Conservation (phyloP, 1,140 invertebrate genomes). For the Trichonephila clavipes region DNA sequence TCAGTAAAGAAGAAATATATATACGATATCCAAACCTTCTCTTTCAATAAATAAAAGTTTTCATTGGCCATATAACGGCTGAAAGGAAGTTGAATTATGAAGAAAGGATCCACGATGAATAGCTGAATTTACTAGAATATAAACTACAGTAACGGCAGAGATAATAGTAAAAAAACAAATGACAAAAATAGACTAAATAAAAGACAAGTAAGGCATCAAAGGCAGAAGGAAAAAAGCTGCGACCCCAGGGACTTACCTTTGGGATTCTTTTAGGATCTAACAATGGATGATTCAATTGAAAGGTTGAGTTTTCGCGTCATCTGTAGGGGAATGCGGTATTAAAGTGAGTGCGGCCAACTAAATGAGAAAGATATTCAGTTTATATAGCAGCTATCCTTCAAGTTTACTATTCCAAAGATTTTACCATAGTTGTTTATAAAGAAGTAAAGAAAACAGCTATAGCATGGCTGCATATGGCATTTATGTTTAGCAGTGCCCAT, state of each 20-base stretch:
- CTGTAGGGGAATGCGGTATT: slow-evolving; percentile 48
- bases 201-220: slow-evolving; percentile 59
- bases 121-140: slow-evolving; percentile 40
- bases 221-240: slow-evolving; percentile 26
- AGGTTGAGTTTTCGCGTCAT: slow-evolving; percentile 46
- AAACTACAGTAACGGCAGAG: slow-evolving; percentile 4
- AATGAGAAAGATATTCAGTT: slow-evolving; percentile 46
- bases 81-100: slow-evolving; percentile 17
- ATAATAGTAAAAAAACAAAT: background rate
- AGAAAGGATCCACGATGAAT: background rate
- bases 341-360: slow-evolving; percentile 22
- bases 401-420: slow-evolving; percentile 49
- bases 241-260: slow-evolving; percentile 27
- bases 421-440: slow-evolving; percentile 26
- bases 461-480: slow-evolving; percentile 30
- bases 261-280: slow-evolving; percentile 14
- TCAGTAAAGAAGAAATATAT: background rate
- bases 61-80: slow-evolving; percentile 46
- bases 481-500: slow-evolving; percentile 26
- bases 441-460: slow-evolving; percentile 24
- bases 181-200: slow-evolving; percentile 36
- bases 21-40: slow-evolving; percentile 13
- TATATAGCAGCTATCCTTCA: slow-evolving; percentile 37
- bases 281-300: slow-evolving; percentile 56
- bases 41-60: slow-evolving; percentile 47